Evolutionary conservation across 2,113 vertebrate species (phyloP), one percentile per base, ranked within the genome.

Genomic region (Calonectris borealis): DNA sequence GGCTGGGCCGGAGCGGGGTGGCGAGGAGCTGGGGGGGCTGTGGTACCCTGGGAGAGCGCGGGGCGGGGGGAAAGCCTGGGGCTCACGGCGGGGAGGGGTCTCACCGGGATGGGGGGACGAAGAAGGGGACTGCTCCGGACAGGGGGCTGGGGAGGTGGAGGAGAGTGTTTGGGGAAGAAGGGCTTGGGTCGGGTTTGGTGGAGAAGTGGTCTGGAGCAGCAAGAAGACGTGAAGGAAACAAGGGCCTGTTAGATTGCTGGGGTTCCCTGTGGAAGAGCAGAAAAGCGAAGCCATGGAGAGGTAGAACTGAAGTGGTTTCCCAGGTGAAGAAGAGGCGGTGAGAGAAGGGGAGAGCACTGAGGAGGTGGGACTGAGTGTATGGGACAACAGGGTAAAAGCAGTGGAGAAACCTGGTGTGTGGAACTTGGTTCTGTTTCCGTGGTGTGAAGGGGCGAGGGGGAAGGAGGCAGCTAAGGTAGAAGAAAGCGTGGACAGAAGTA

Each of bases 361-460:
- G 31, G 42, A 26, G n/a, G 10, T 10, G 36, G 38, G 8, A 7
- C 4, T 9, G 40, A 12, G 27, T 3, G 6, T 21, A 3, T 3
- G 69, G 36, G 12, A 3, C 20, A 18, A 8, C 26, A 4, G 27
- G 18, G 22, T 4, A 18, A 9, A 68, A 54, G 17, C 3, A 4
- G 42, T 0, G 20, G 24, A 38, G 62, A 32, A 36, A 27, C 11
- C 2, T 2, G 0, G 4, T 8, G 27, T 15, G 0, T 7, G 10
- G 11, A 22, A 5, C 17, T 11, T 21, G 21, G 13, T 32, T 55
- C 1, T 64, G 0, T 32, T 48, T 34, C 11, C 32, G 51, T 29
- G 27, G 24, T 10, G 22, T 5, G 57, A 26, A 36, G 34, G 16
- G n/a, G 1, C 11, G 24, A 22, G 25, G 12, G 36, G 1, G 9